phyloP scores from a whole-genome alignment of 2,888 invertebrate genomes.

The Eulithis testata region DNA sequence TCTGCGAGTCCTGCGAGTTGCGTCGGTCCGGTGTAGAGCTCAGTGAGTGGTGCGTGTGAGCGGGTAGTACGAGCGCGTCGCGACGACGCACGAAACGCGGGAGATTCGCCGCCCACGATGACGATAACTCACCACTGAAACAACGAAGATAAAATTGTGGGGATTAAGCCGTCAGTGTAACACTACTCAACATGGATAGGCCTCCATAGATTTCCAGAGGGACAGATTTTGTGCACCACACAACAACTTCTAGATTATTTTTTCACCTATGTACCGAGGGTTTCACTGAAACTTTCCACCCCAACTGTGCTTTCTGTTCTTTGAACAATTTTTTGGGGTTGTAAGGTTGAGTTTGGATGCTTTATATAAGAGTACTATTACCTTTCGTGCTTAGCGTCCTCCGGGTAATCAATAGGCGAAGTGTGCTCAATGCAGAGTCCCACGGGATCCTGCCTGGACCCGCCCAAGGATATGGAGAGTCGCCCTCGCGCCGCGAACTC shows the following conservation, averaged over 20 bases:
- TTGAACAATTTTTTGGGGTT: no score
- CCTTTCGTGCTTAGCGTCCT: constrained; percentile 77
- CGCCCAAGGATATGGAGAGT: constrained; percentile 94
- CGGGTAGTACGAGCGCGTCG: constrained; percentile 89
- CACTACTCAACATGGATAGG: no score
- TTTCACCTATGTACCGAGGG: no score
- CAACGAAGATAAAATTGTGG: background rate
- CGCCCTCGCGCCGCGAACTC: constrained; percentile 93
- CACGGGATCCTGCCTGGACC: constrained; percentile 95
- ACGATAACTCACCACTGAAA: constrained; percentile 91
- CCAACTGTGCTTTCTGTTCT: no score
- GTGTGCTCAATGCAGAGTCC: constrained; percentile 85
- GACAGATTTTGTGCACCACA: no score
- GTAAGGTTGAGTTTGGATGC: no score
- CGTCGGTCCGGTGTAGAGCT: constrained; percentile 85
- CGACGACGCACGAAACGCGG: constrained; percentile 94
- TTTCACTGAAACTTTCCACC: no score
- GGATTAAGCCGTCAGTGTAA: no score
- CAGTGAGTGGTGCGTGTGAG: constrained; percentile 77
- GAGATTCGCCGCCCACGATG: constrained; percentile 96
- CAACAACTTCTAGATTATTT: background rate
- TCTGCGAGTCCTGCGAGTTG: constrained; percentile 87
- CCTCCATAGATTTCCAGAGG: no score
- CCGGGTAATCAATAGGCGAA: constrained; percentile 69
- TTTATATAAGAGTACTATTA: constrained; percentile 33